Base-by-base conservation (phyloP, 1,140 invertebrate species). In the Anoplolepis gracilipes region DNA sequence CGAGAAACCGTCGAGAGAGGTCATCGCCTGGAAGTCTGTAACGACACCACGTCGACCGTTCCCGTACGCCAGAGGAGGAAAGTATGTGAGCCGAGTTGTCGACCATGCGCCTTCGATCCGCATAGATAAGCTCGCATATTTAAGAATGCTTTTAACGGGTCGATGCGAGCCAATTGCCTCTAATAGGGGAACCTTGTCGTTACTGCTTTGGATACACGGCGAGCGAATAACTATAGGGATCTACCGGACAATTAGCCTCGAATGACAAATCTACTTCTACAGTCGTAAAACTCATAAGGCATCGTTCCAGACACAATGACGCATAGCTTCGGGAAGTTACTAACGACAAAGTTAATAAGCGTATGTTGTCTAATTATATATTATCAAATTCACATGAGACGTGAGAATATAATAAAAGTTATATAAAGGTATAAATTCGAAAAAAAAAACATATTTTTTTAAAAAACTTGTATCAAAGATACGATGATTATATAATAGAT, bases 141-240 rank as follows among this genome's bases (percentile, higher is more conserved):
- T 87, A 91, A 93, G 88, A 94, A 94, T 92, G 93, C 93, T 94
- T 93, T 94, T 93, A 93, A 88, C 86, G 79, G 86, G 81, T 86
- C 87, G 49, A 25, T 36, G 42, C 64, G 70, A 88, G 70, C 69
- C 86, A 85, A 88, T 86, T 84, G 64, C 79, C 85, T 78, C 87
- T 93, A 93, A 94, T 92, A 93, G 93, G 90, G 75, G 85, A 91
- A 88, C 75, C 91, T 86, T 92, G 92, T 93, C 84, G 76, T 88
- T 88, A 69, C 76, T 28, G 65, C 22, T 85, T 84, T 42, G 46
- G 25, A 46, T 42, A 22, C 57, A 22, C 49, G 25, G 11, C 33
- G 42, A 25, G 30, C 30, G 19, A 36, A 7, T 33, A 39, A 62
- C 42, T 69, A 49, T 79, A 79, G 25, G 30, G 65, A 62, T 70